A percentile compares a stretch with the other conserved stretches of the same genome.
These are phyloP conservation scores for Catostomus latipinnis DNA, from an alignment of 2,797 vertebrate species.

Conservation along the genomic window DNA sequence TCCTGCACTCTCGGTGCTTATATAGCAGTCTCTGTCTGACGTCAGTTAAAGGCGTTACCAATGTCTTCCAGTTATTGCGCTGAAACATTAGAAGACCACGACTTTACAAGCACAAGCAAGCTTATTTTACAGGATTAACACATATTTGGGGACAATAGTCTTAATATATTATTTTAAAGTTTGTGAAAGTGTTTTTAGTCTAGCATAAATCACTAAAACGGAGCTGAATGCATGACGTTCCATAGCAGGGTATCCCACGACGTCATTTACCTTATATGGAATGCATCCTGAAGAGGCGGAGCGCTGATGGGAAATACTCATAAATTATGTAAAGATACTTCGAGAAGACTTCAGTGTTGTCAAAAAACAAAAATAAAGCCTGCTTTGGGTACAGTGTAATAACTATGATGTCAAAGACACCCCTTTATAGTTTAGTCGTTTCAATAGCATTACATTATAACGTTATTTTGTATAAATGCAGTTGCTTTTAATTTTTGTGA, in stretches of 20 bases:
- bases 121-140: background rate
- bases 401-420: too few species aligned
- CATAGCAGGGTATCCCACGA: conserved; percentile 88
- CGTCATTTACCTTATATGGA: conserved; percentile 96
- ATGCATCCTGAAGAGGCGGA: conserved; percentile 88
- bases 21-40: conserved; percentile 57
- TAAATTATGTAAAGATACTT: conserved; percentile 70
- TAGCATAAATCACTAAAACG: conserved; percentile 45
- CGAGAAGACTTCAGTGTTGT: conserved; percentile 19
- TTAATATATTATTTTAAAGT: background rate
- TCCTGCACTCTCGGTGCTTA: conserved; percentile 26
- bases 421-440: too few species aligned
- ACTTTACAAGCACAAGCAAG: background rate
- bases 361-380: conserved; percentile 9
- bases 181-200: background rate
- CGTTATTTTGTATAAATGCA: background rate
- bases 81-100: background rate
- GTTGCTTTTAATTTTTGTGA: background rate
- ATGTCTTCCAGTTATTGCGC: background rate
- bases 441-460: too few species aligned
- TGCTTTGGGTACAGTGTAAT: background rate
- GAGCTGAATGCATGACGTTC: conserved; percentile 66
- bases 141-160: background rate
- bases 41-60: conserved; percentile 25
- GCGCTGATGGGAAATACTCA: conserved; percentile 74